phyloP scores from a whole-genome alignment of 2,113 vertebrate genomes.

The Engraulis encrasicolus region DNA sequence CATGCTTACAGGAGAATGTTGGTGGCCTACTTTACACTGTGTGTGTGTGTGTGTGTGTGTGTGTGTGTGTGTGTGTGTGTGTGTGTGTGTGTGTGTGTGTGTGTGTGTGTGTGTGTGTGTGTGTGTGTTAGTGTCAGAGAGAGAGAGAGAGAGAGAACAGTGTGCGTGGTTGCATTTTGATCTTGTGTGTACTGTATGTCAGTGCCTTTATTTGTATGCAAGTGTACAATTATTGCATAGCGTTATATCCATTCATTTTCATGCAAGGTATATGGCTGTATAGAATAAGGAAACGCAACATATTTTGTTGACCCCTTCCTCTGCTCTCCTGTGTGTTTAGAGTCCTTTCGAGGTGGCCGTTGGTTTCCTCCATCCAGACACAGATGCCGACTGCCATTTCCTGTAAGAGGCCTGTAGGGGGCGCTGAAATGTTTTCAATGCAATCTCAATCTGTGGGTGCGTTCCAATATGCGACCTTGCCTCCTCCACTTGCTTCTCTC shows the following conservation, averaged over 20 bases:
- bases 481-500: too few species aligned
- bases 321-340: conserved; percentile 63
- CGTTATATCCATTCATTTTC: not conserved
- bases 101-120: not conserved
- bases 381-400: conserved; percentile 92
- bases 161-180: not conserved
- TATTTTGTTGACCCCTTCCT: conserved; percentile 34
- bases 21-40: not conserved
- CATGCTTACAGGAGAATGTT: too few species aligned
- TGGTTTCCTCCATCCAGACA: conserved; percentile 89
- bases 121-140: too few species aligned
- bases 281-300: not conserved
- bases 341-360: conserved; percentile 91
- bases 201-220: not conserved
- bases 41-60: too few species aligned
- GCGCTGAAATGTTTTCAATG: not conserved
- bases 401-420: conserved; percentile 79
- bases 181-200: not conserved
- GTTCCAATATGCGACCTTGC: too few species aligned
- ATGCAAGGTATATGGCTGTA: not conserved
- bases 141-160: too few species aligned
- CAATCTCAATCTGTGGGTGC: too few species aligned
- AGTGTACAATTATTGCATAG: not conserved
- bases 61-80: not conserved
- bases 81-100: not conserved